Conservation (phyloP, 2,797 vertebrate genomes). For the Poecilia wingei region DNA sequence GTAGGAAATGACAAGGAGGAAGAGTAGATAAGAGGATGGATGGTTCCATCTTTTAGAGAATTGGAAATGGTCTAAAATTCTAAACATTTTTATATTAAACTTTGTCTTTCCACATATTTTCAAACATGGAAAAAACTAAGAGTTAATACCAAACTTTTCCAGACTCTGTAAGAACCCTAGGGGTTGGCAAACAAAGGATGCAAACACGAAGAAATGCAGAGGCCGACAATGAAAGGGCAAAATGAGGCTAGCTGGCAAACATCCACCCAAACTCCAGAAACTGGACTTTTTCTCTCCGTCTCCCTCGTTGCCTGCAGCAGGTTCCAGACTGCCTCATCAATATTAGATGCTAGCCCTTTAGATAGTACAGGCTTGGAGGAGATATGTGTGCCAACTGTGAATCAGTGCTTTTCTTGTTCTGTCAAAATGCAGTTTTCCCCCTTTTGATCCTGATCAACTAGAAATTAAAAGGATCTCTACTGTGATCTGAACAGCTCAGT, state of each 20-base stretch:
- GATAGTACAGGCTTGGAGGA: conserved; percentile 15
- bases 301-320: conserved; percentile 44
- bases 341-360: conserved; percentile 61
- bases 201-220: not conserved
- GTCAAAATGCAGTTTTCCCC: not conserved
- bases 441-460: not conserved
- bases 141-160: not conserved
- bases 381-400: conserved; percentile 15
- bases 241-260: conserved; percentile 28
- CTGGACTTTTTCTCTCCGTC: conserved; percentile 24
- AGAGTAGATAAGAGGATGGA: not conserved
- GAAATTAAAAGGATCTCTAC: not conserved
- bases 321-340: conserved; percentile 69
- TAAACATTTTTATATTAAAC: not conserved
- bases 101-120: not conserved
- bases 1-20: not conserved
- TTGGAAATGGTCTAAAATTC: not conserved
- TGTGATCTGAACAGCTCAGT: conserved; percentile 8
- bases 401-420: conserved; percentile 1
- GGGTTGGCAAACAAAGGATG: not conserved
- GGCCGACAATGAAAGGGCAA: not conserved
- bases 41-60: not conserved
- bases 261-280: conserved; percentile 38
- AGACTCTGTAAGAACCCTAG: not conserved
- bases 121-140: not conserved